Base-by-base conservation (phyloP, 2,113 vertebrate genomes). In the Carollia perspicillata region DNA sequence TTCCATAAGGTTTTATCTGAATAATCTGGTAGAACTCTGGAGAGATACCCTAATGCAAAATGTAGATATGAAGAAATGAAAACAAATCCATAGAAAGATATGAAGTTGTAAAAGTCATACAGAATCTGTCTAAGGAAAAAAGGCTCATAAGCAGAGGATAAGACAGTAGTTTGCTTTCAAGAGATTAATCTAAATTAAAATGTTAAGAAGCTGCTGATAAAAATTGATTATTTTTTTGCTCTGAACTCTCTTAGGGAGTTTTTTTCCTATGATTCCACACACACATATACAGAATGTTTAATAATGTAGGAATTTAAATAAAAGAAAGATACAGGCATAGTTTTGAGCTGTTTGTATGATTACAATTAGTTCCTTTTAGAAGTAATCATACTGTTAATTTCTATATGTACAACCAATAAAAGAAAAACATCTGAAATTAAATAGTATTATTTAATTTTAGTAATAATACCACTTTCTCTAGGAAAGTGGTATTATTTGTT, bases 51-150 rank as follows among this genome's bases (percentile, higher is more conserved):
- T 85, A 77, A 65, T 77, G 28, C 75, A 3, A 81, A 72, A 49
- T 60, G n/a, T 89, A 92, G 68, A 83, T 13, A 35, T 26, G 26
- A 86, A 94, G 68, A 89, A 90, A 60, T 88, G 60, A 84, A 94
- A 87, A 84, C 20, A 91, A 81, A 97, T 75, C 33, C 33, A 51
- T 18, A 12, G 23, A 65, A 92, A 97, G 44, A 63, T 8, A 68
- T 12, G 8, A 47, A 63, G 22, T 53, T 90, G 1, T 80, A 79
- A 72, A 74, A 90, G n/a, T 44, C 42, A 75, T 26, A 75, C 8
- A 66, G 8, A 51, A 51, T 51, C 49, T 16, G 14, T 8, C 12
- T 49, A 66, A 44, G 40, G 17, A 86, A 89, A 86, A 96, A 55
- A 78, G 28, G 1, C 12, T 84, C 6, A 49, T 84, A 84, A 63